Percentiles rank a stretch among this genome's conserved stretches.
Conservation (phyloP, 1,140 invertebrate genomes). For the Bilobella aurantiaca region DNA sequence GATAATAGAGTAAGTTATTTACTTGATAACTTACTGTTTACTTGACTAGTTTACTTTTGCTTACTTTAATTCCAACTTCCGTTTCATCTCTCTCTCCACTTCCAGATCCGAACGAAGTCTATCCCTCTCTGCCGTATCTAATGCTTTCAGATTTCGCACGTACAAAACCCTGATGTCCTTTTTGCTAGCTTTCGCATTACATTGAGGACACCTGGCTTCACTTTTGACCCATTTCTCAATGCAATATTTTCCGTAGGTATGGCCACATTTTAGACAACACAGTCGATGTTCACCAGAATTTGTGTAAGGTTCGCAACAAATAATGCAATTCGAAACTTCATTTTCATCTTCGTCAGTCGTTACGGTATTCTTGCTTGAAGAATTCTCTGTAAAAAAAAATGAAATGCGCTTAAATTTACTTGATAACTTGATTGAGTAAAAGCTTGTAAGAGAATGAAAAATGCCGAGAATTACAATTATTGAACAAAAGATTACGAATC, state of each 20-base stretch:
- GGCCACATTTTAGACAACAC: slow-evolving; percentile 73
- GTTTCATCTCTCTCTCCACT: slow-evolving; percentile 40
- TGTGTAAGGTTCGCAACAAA: slow-evolving; percentile 77
- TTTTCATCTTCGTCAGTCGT: slow-evolving; percentile 35
- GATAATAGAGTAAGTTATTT: too few species aligned
- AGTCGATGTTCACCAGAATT: slow-evolving; percentile 74
- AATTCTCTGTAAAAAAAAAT: background rate
- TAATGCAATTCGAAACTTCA: slow-evolving; percentile 63
- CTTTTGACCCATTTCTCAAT: slow-evolving; percentile 64
- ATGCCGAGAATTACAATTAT: too few species aligned
- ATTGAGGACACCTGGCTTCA: slow-evolving; percentile 62
- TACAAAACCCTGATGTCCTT: slow-evolving; percentile 67
- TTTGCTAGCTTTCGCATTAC: slow-evolving; percentile 62
- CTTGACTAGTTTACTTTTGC: too few species aligned
- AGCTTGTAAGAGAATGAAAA: too few species aligned
- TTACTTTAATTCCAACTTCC: slow-evolving; percentile 43
- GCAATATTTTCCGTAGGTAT: slow-evolving; percentile 76
- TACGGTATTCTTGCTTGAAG: background rate
- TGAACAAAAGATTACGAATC: too few species aligned
- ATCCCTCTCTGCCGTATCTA: slow-evolving; percentile 57
- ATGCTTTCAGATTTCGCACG: slow-evolving; percentile 49
- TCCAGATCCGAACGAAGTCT: slow-evolving; percentile 46
- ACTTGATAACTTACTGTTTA: too few species aligned
- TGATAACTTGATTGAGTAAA: too few species aligned
- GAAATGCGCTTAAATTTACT: background rate